phyloP scores from a whole-genome alignment of 2,797 vertebrate species.

The Premnoplex brunnescens region DNA sequence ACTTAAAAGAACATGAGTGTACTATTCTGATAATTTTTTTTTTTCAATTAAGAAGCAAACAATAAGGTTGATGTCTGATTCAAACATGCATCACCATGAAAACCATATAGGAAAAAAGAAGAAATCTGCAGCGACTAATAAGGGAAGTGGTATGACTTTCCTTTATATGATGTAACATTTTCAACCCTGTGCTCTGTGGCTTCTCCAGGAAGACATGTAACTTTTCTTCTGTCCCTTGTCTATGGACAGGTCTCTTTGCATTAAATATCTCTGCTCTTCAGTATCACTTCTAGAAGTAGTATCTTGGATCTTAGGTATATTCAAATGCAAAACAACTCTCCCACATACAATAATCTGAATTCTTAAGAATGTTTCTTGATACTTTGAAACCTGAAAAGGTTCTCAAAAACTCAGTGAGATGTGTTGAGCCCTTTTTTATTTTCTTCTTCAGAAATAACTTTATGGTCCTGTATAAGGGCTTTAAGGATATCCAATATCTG shows the following conservation, averaged over 20 bases:
- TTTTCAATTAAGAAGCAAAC: neutral
- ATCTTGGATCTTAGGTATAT: neutral
- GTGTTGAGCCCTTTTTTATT: neutral
- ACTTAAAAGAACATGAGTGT: neutral
- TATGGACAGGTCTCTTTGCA: neutral
- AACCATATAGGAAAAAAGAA: neutral
- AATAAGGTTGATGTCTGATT: neutral
- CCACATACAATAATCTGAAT: neutral
- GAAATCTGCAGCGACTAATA: neutral
- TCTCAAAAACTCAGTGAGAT: neutral
- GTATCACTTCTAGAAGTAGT: neutral
- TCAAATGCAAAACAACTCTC: neutral
- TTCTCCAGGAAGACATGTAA: neutral
- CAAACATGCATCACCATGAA: neutral
- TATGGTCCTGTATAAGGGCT: neutral
- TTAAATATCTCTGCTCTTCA: neutral
- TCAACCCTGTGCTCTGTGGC: neutral
- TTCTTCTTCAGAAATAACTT: neutral
- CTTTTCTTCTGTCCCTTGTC: neutral
- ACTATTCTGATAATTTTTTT: neutral
- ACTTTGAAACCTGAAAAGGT: neutral
- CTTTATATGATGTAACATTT: fast-evolving
- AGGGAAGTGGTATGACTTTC: fast-evolving
- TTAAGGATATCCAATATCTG: neutral
- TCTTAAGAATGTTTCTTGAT: neutral